Conservation (phyloP, 1,140 invertebrate genomes). For the Ceratina japonica region DNA sequence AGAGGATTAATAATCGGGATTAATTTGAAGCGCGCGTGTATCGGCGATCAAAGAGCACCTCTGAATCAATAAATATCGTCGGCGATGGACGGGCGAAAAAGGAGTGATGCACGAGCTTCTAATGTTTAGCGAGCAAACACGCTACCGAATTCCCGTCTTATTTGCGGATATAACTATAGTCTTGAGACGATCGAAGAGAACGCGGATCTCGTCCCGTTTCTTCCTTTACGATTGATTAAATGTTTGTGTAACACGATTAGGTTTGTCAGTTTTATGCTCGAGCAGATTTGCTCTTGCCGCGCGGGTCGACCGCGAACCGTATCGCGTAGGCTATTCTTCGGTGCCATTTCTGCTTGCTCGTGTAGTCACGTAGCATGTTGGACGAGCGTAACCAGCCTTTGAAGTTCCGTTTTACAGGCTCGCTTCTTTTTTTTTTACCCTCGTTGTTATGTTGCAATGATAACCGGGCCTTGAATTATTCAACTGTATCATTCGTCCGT, state of each 20-base stretch:
- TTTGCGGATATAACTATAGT: no score
- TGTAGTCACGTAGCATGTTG: conserved; percentile 27
- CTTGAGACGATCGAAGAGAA: no score
- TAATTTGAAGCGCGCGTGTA: background rate
- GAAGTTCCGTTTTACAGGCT: background rate
- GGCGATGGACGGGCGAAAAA: background rate
- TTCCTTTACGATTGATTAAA: no score
- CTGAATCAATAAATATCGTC: conserved; percentile 19
- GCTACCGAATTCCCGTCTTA: background rate
- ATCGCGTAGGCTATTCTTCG: background rate
- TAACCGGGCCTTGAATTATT: conserved; percentile 11
- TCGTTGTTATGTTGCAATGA: background rate
- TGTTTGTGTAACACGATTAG: no score
- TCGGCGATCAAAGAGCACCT: conserved; percentile 3
- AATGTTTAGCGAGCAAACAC: conserved; percentile 1
- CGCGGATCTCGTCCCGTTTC: no score
- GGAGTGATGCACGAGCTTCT: background rate
- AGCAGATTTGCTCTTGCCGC: background rate
- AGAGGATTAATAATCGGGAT: background rate
- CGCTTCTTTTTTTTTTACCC: background rate
- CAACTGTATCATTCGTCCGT: background rate
- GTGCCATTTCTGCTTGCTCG: conserved; percentile 23
- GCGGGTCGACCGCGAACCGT: background rate
- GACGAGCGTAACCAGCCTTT: background rate
- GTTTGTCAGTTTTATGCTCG: background rate